A percentile compares a stretch with the other conserved stretches of the same genome.
Evolutionary conservation across 2,888 invertebrate species (phyloP).

Genomic region (Ferdinandea cuprea): DNA sequence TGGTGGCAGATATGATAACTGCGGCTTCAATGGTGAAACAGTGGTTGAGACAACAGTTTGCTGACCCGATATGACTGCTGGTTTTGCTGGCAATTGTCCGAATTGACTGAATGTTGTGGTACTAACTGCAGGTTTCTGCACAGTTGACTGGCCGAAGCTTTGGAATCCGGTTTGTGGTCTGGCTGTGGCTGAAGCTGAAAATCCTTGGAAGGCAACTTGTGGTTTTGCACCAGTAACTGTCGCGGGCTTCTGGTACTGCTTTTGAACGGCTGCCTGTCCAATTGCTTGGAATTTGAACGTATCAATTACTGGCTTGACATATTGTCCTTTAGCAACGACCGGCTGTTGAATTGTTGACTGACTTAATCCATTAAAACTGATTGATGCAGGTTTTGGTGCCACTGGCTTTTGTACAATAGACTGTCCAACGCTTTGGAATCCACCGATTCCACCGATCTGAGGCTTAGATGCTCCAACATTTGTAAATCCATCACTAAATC

Average conservation of each 20-base stretch:
- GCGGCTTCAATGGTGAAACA: neutral
- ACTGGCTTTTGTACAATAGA: neutral
- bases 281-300: neutral
- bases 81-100: neutral
- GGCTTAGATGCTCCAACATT: constrained; percentile 22
- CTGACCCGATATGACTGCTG: neutral
- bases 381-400: too few relatives aligned
- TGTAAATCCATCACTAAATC: constrained; percentile 43
- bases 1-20: neutral
- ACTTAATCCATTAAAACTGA: neutral
- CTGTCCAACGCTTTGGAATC: constrained; percentile 2
- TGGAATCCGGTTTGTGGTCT: constrained; percentile 2
- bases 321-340: neutral
- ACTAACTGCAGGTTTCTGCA: neutral
- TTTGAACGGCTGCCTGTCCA: too few relatives aligned
- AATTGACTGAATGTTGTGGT: constrained; percentile 13
- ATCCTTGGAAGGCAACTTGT: neutral
- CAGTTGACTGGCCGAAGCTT: neutral
- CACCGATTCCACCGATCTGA: neutral
- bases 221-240: neutral
- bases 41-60: neutral
- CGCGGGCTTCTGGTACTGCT: neutral
- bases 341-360: neutral
- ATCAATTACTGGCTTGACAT: constrained; percentile 5
- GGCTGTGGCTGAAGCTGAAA: neutral